phyloP scores from a whole-genome alignment of 2,113 vertebrate species.

The Istiophorus platypterus region DNA sequence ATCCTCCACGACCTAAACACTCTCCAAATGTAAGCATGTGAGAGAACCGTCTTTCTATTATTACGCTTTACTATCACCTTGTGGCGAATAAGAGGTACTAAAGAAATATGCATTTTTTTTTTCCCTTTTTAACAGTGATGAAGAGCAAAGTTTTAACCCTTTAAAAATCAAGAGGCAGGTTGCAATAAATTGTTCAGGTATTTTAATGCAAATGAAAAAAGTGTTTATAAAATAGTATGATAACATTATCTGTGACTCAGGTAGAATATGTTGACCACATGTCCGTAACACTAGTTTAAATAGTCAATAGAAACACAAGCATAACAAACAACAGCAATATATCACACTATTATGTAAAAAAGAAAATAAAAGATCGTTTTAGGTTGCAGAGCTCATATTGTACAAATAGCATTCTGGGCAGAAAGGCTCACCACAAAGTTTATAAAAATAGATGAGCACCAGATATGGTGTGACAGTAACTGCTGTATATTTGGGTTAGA shows the following conservation, averaged over 20 bases:
- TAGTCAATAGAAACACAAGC: conserved; percentile 14
- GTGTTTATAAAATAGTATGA: not conserved
- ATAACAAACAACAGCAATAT: not conserved
- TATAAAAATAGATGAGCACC: not conserved
- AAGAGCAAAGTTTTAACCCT: too few species aligned
- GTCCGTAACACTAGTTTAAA: conserved; percentile 30
- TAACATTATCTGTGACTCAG: not conserved
- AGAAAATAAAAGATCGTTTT: not conserved
- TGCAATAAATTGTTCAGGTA: conserved; percentile 6
- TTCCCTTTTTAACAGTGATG: too few species aligned
- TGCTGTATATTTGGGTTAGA: not conserved
- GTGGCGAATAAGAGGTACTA: conserved; percentile 32
- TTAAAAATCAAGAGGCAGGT: not conserved
- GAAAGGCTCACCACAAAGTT: not conserved
- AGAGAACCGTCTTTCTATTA: not conserved
- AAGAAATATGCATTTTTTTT: not conserved
- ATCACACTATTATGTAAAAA: not conserved
- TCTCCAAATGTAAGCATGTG: not conserved
- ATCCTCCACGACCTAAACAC: not conserved
- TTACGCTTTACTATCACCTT: conserved; percentile 14
- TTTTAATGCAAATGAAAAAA: conserved; percentile 46
- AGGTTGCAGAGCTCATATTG: not conserved
- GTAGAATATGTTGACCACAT: not conserved
- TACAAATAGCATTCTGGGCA: not conserved
- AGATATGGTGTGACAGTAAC: too few species aligned